A percentile compares a stretch with the other conserved stretches of the same genome.
These are phyloP conservation scores for Enteromius treurensis DNA, from an alignment of 2,797 vertebrate species.

Conservation along the genomic window DNA sequence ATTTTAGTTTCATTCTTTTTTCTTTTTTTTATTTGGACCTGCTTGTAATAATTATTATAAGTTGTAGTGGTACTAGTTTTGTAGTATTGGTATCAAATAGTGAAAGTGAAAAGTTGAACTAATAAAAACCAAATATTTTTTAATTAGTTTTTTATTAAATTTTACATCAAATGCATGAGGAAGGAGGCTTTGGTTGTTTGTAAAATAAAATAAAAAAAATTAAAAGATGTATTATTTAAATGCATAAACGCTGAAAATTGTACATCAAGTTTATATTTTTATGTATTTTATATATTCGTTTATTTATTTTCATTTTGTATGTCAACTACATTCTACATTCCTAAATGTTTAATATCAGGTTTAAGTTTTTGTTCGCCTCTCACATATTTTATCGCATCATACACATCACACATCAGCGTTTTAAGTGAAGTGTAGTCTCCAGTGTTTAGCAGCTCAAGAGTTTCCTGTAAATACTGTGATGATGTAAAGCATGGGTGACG, in stretches of 20 bases:
- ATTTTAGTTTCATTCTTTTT: not conserved
- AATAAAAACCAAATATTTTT: not conserved
- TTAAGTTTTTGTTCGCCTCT: not conserved
- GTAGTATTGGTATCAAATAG: too few relatives aligned
- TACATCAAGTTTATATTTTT: not conserved
- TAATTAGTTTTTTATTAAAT: not conserved
- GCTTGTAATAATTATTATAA: not conserved
- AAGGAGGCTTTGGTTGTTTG: not conserved
- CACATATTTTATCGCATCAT: not conserved
- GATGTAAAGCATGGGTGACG: not conserved
- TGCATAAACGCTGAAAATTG: not conserved
- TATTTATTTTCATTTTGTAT: too few relatives aligned
- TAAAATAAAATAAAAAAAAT: not conserved
- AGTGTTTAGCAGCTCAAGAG: too few relatives aligned
- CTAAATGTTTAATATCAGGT: too few relatives aligned
- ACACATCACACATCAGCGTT: not conserved
- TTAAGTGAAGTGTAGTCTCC: too few relatives aligned
- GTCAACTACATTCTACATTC: too few relatives aligned
- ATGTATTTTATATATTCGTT: not conserved
- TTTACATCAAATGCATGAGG: not conserved
- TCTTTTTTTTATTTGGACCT: not conserved
- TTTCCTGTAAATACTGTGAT: slow-evolving; percentile 25
- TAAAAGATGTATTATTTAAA: not conserved
- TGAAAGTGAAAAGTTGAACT: not conserved
- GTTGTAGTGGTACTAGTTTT: too few relatives aligned